Evolutionary conservation across 2,113 vertebrate genomes (phyloP).

Genomic region (Hyperopisus bebe): DNA sequence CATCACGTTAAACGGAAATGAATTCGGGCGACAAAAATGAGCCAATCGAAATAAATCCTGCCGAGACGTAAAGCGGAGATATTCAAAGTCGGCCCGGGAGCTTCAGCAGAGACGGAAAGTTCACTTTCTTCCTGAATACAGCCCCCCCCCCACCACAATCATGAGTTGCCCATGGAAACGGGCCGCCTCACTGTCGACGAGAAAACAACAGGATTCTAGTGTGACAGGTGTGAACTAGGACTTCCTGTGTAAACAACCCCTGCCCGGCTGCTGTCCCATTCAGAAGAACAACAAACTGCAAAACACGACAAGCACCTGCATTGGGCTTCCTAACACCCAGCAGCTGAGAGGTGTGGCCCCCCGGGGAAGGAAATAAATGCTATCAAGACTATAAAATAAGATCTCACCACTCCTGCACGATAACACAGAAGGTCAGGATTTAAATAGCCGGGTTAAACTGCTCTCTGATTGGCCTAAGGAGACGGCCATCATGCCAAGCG

Average conservation of each 20-base stretch:
- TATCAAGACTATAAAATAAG: neutral
- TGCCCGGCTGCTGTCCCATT: neutral
- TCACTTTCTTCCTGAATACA: neutral
- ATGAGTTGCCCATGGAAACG: neutral
- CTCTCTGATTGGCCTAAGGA: neutral
- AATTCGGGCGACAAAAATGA: neutral
- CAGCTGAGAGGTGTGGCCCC: neutral
- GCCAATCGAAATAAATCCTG: neutral
- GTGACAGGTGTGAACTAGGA: constrained; percentile 41
- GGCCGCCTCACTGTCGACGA: neutral
- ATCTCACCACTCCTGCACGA: neutral
- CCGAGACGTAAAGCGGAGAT: neutral
- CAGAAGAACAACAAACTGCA: neutral
- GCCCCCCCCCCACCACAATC: neutral
- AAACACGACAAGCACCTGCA: neutral
- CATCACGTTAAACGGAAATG: neutral
- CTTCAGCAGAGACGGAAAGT: neutral
- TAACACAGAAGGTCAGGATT: neutral
- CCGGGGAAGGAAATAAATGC: neutral
- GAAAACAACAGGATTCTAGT: constrained; percentile 22
- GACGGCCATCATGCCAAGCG: neutral
- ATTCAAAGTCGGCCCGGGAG: neutral
- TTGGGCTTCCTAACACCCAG: neutral
- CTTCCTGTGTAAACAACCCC: neutral
- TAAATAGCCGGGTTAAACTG: neutral